Percentiles rank a stretch among this genome's conserved stretches.
phyloP scores from a whole-genome alignment of 2,797 vertebrate genomes.

The Agapornis canus region DNA sequence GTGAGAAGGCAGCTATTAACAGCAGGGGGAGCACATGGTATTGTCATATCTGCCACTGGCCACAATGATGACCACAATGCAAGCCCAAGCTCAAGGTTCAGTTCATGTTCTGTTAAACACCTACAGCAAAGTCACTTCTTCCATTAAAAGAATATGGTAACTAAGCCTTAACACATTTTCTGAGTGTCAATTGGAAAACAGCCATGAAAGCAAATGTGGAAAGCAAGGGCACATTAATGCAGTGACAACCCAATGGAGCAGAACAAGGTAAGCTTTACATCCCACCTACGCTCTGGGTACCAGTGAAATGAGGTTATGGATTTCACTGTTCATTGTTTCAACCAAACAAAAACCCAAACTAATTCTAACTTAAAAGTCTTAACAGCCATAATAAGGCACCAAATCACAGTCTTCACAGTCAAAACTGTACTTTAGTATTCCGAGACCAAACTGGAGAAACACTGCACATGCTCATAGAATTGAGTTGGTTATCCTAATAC shows the following conservation, averaged over 20 bases:
- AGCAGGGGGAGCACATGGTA: slow-evolving; percentile 62
- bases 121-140: background rate
- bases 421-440: background rate
- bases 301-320: background rate
- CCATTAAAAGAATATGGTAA: background rate
- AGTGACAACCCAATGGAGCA: fast-evolving
- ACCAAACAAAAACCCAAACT: background rate
- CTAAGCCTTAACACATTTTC: background rate
- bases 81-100: background rate
- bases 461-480: background rate
- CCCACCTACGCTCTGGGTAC: background rate
- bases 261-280: background rate
- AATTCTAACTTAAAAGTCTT: background rate
- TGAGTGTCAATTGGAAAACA: background rate
- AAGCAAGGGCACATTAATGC: background rate
- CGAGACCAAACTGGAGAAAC: background rate
- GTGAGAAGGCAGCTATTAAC: background rate
- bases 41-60: background rate
- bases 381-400: background rate
- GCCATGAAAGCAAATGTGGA: background rate
- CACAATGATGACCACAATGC: fast-evolving
- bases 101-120: background rate
- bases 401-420: background rate
- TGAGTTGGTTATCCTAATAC: background rate
- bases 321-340: background rate